Evolutionary conservation across 2,888 invertebrate genomes (phyloP), one percentile per base, ranked within the genome.

Genomic region (Pachycephus smyrnensis): DNA sequence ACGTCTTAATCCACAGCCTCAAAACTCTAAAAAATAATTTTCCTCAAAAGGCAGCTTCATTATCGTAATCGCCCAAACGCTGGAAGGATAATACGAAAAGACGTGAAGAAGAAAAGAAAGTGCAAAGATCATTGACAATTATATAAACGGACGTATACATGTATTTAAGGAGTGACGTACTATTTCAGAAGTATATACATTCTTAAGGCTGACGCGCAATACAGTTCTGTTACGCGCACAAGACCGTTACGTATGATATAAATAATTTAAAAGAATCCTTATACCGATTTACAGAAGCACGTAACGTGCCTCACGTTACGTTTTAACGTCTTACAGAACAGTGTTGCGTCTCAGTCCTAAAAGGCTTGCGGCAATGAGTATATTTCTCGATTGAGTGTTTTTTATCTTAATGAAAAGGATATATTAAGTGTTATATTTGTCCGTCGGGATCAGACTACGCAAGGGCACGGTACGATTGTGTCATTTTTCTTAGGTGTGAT

Each of bases 401-500:
- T 55, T 55, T 23, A 55, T 55, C 23, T 55, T 23, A 23, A 55
- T 23, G 23, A 6, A 55, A 55, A 23, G 55, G 9, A 55, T 55
- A 23, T 23, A 23, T 55, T 23, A 55, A 55, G 23, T 23, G 55
- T 23, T 55, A 73, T 32, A 73, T 35, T 32, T 68, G n/a, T n/a
- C n/a, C 69, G 35, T 80, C 33, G 76, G 84, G 81, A 85, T 83
- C 81, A 77, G 86, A 86, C 82, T 86, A 85, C 87, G 87, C 2
- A 87, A 86, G 82, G 85, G 84, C 84, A 82, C 83, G 83, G 84
- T 84, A 86, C 82, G 85, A 86, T 86, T 82, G 89, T 89, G 90
- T 90, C 89, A 87, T 88, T 86, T 84, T 84, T 81, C 84, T 78
- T 87, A 89, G 88, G 86, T 88, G 87, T 86, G 88, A 89, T 88